phyloP scores from a whole-genome alignment of 2,113 vertebrate genomes.

The Phoenicopterus ruber region DNA sequence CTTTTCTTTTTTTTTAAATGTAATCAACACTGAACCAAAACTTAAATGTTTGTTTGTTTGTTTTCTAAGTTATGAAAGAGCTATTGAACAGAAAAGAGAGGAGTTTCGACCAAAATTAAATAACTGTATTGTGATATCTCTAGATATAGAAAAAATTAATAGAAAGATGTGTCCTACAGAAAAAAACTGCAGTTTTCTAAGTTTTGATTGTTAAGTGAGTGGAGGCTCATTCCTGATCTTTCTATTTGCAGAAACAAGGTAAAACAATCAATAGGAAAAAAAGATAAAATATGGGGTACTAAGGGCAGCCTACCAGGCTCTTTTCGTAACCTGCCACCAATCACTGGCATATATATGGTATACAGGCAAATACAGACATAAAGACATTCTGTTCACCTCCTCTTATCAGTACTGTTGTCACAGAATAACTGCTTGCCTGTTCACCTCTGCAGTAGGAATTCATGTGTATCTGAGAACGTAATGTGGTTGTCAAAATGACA shows the following conservation, averaged over 20 bases:
- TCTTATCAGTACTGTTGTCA: conserved; percentile 51
- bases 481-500: conserved; percentile 49
- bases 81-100: not conserved
- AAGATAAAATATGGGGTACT: not conserved
- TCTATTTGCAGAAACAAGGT: not conserved
- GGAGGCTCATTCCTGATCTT: not conserved
- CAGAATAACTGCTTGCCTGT: conserved; percentile 22
- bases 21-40: not conserved
- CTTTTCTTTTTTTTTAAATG: not conserved
- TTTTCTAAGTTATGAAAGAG: not conserved
- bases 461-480: conserved; percentile 40
- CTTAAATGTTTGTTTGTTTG: not conserved
- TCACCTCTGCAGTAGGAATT: conserved; percentile 46
- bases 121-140: not conserved
- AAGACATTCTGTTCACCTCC: conserved; percentile 18
- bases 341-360: not conserved
- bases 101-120: not conserved
- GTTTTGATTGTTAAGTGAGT: not conserved
- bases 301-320: not conserved
- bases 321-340: not conserved
- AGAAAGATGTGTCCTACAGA: not conserved
- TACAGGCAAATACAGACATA: not conserved
- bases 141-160: not conserved
- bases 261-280: not conserved
- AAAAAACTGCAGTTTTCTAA: not conserved